These are phyloP conservation scores for Petrocephalus microphthalmus DNA, from an alignment of 2,113 vertebrate species.

Conservation along the genomic window DNA sequence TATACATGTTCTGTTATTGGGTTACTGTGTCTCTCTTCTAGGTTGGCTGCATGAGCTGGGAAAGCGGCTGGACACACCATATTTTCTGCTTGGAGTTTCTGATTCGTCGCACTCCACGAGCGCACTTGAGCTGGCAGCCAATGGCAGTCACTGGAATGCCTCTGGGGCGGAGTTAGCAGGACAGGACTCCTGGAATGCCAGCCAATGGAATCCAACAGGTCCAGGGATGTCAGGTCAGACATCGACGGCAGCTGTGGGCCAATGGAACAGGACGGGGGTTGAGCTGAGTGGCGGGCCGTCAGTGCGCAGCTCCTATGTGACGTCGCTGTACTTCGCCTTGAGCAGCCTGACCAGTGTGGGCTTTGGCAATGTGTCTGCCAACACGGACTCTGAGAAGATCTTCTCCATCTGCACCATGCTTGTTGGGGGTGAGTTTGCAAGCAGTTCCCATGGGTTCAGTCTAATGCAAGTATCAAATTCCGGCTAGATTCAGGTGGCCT, in stretches of 20 bases:
- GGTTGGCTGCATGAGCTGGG: conserved; percentile 72
- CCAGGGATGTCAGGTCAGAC: conserved; percentile 23
- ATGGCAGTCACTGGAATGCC: conserved; percentile 54
- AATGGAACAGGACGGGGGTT: conserved; percentile 30
- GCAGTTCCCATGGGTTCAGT: not conserved
- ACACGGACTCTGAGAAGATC: conserved; percentile 75
- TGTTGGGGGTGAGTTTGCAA: conserved; percentile 60
- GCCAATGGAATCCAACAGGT: conserved; percentile 49
- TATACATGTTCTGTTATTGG: not conserved
- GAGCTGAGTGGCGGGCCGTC: conserved; percentile 57
- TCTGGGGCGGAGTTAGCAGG: conserved; percentile 40
- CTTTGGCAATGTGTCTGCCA: conserved; percentile 73
- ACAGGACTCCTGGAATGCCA: conserved; percentile 52
- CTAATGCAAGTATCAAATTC: not conserved
- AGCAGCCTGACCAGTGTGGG: conserved; percentile 74
- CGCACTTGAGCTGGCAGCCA: conserved; percentile 35
- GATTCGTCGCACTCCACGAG: conserved; percentile 37
- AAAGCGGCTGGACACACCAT: conserved; percentile 65
- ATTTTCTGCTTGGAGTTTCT: conserved; percentile 45
- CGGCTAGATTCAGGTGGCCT: not conserved
- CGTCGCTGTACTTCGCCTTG: conserved; percentile 71
- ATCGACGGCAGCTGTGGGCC: not conserved
- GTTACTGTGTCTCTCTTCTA: conserved; percentile 28
- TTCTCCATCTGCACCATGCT: conserved; percentile 78
- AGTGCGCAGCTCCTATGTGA: conserved; percentile 70